A percentile compares a stretch with the other conserved stretches of the same genome.
Conservation (phyloP, 92 coral and sea anemone species). For the Actinernus sp. region DNA sequence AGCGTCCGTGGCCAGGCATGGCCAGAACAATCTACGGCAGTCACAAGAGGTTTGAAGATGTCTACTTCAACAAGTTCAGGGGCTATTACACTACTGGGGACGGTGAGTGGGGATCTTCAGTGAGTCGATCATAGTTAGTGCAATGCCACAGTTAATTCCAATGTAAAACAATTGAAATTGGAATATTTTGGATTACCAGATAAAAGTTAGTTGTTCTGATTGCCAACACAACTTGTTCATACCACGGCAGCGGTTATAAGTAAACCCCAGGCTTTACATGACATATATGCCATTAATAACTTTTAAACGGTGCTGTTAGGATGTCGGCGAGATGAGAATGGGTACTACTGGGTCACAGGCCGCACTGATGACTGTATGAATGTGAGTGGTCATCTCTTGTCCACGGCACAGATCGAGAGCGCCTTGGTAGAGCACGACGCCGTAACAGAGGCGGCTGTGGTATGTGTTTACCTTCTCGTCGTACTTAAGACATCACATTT, state of each 20-base stretch:
- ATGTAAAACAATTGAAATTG: too few relatives aligned
- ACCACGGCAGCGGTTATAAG: too few relatives aligned
- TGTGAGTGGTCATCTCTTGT: constrained; percentile 93
- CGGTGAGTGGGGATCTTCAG: constrained; percentile 73
- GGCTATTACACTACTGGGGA: constrained; percentile 97
- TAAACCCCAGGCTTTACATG: too few relatives aligned
- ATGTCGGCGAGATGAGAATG: constrained; percentile 88
- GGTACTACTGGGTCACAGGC: constrained; percentile 97
- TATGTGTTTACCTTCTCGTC: constrained; percentile 50
- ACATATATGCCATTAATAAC: too few relatives aligned
- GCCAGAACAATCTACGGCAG: constrained; percentile 93
- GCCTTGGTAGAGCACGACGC: constrained; percentile 94
- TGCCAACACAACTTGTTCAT: too few relatives aligned
- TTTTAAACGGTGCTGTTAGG: constrained; percentile 64
- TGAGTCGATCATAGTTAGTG: too few relatives aligned
- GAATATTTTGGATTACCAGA: too few relatives aligned
- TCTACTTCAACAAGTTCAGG: constrained; percentile 92
- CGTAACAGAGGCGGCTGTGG: constrained; percentile 98
- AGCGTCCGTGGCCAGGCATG: constrained; percentile 99
- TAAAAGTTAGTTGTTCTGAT: too few relatives aligned
- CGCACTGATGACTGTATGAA: constrained; percentile 99
- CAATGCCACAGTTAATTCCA: too few relatives aligned
- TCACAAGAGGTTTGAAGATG: constrained; percentile 92
- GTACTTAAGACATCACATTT: background rate
- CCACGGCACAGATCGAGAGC: constrained; percentile 97